Evolutionary conservation across 2,888 invertebrate genomes (phyloP), one percentile per base, ranked within the genome.

Genomic region (Marronus borbonicus): DNA sequence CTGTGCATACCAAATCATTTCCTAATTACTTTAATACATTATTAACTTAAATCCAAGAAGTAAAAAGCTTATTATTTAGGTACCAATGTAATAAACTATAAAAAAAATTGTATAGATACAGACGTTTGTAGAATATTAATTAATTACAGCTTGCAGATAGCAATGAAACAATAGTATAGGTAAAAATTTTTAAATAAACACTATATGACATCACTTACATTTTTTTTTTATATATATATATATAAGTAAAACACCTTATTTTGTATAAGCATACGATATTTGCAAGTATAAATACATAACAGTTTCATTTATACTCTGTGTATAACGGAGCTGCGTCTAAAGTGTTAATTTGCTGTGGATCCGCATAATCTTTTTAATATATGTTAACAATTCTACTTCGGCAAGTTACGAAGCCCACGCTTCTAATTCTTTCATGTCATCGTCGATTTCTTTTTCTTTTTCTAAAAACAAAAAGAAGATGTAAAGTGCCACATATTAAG

Each of bases 381-480:
- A 14, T 44, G 14, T 17, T 3, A 55, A 55, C 55, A 28, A 49
- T 7, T 68, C 50, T 50, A 55, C 5, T 49, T 78, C 1, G 2
- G 3, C 17, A 20, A 74, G 62, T 92, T 93, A 95, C 84, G 93
- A 93, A 79, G 94, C 94, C 95, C 95, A 95, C 36, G 92, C 91
- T 86, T 93, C 91, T 79, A 95, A 89, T 88, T 94, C 93, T 86
- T 93, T 94, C 91, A 95, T 92, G 83, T 93, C 94, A 75, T 94
- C 93, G 84, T 95, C 95, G 81, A 93, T 92, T 3, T 78, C 78
- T 82, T 93, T 93, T 58, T 90, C 90, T 83, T 90, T 89, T 89
- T 89, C 89, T 91, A 88, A 90, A 81, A 87, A 90, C 85, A 82
- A 82, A 83, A 80, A 69, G 70, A 14, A 36, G 72, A 39, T 10